Conservation (phyloP, 2,888 invertebrate genomes). For the Campoplex nolae region DNA sequence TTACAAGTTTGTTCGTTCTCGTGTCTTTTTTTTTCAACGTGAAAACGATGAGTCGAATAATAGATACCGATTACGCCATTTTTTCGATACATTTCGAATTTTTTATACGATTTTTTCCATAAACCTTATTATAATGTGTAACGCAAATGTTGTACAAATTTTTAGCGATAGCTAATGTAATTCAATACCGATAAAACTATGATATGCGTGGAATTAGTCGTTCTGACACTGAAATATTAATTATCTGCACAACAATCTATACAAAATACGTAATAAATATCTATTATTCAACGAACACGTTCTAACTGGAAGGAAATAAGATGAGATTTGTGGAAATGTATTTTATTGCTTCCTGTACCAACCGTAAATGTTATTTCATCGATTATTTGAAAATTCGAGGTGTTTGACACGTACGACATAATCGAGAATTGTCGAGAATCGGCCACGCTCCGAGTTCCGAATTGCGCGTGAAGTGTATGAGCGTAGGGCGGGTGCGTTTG, state of each 20-base stretch:
- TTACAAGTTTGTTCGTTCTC: constrained; percentile 27
- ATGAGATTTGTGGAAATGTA: constrained; percentile 54
- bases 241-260: constrained; percentile 31
- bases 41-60: constrained; percentile 3
- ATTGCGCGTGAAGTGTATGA: no score
- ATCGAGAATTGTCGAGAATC: background rate
- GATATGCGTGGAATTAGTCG: background rate
- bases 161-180: constrained; percentile 24
- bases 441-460: no score
- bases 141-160: constrained; percentile 55
- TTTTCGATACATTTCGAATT: no score
- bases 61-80: no score
- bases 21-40: constrained; percentile 17
- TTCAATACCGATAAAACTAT: constrained; percentile 58
- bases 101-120: background rate
- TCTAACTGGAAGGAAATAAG: constrained; percentile 1
- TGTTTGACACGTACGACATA: background rate
- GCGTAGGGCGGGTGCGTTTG: no score
- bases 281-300: background rate
- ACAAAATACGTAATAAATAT: background rate
- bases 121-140: constrained; percentile 46
- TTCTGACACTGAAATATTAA: constrained; percentile 41
- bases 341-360: constrained; percentile 44
- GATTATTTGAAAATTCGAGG: constrained; percentile 2
- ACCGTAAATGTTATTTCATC: constrained; percentile 47